Conservation (phyloP, 2,888 invertebrate genomes). For the Cremastinae sp. region DNA sequence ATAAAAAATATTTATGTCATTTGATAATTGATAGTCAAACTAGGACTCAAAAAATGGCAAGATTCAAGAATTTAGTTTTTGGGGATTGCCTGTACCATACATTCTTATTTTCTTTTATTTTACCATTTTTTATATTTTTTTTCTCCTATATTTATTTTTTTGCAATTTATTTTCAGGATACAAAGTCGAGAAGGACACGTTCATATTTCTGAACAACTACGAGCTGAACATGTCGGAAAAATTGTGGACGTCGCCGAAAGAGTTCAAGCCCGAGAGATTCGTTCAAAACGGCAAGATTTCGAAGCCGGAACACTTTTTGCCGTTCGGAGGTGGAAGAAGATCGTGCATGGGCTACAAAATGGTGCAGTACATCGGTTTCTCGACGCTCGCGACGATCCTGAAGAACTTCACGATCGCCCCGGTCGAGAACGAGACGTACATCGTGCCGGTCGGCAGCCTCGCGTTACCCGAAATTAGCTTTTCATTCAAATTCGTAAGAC, state of each 20-base stretch:
- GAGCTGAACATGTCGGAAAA: conserved; percentile 85
- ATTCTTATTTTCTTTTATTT: conserved; percentile 1
- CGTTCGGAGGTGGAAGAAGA: conserved; percentile 85
- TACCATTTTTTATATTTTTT: background rate
- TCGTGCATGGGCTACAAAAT: conserved; percentile 87
- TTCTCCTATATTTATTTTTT: background rate
- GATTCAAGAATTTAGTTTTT: no score
- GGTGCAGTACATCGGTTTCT: conserved; percentile 84
- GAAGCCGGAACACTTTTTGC: conserved; percentile 86
- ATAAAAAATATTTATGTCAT: no score
- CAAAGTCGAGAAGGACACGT: conserved; percentile 83
- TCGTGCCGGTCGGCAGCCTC: conserved; percentile 82
- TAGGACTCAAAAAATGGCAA: no score
- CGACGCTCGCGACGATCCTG: conserved; percentile 82
- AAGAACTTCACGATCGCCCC: conserved; percentile 82
- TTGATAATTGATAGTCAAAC: no score
- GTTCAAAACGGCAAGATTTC: conserved; percentile 82
- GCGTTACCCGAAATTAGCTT: conserved; percentile 82
- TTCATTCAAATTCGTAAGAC: conserved; percentile 81
- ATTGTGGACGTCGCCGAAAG: conserved; percentile 84
- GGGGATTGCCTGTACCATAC: no score
- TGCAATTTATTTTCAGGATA: conserved; percentile 80
- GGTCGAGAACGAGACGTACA: conserved; percentile 80
- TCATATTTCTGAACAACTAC: conserved; percentile 86
- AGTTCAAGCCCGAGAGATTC: conserved; percentile 85